Conservation (phyloP, 2,797 vertebrate species). For the Clarias platycephalus region DNA sequence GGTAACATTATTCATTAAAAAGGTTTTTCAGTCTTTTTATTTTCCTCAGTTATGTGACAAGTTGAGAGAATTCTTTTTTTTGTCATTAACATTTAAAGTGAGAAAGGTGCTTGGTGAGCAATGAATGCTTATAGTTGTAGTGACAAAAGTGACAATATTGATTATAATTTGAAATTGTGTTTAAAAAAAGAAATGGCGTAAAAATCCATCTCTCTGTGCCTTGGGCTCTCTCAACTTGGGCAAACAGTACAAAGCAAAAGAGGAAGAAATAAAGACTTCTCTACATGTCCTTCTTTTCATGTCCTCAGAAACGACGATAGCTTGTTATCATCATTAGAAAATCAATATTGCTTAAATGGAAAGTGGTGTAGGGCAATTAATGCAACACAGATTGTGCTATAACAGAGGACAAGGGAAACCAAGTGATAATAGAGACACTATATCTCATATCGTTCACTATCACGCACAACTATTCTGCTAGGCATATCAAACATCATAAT, state of each 20-base stretch:
- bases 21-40: not conserved
- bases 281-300: not conserved
- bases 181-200: too few species aligned
- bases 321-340: not conserved
- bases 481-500: not conserved
- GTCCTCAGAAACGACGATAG: slow-evolving; percentile 1
- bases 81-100: not conserved
- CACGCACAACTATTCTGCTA: not conserved
- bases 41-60: not conserved
- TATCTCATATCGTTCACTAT: not conserved
- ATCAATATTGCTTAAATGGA: not conserved
- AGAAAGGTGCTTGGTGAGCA: not conserved
- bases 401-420: not conserved
- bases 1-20: not conserved
- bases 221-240: not conserved
- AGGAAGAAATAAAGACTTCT: not conserved
- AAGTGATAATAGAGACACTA: not conserved
- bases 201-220: not conserved
- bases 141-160: not conserved
- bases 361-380: not conserved
- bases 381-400: not conserved
- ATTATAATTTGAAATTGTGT: too few species aligned
- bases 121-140: too few species aligned
- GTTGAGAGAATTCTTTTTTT: not conserved
- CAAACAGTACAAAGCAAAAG: slow-evolving; percentile 1